Conservation (phyloP, 2,113 vertebrate genomes). For the Paraplagusia blochii region DNA sequence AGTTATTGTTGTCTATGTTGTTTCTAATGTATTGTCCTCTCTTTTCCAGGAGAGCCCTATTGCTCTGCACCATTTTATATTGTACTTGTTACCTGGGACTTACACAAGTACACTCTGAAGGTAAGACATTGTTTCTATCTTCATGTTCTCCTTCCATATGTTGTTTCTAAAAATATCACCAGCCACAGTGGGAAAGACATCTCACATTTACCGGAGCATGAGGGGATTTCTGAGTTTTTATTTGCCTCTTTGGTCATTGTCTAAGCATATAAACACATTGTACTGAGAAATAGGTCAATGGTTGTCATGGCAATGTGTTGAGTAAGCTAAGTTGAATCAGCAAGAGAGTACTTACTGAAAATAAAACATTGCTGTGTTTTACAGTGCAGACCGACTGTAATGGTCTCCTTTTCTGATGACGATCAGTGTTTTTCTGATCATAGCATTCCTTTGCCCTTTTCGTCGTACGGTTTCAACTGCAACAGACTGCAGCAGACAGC, state of each 20-base stretch:
- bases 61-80: constrained; percentile 88
- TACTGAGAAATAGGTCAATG: constrained; percentile 24
- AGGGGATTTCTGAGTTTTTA: constrained; percentile 22
- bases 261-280: constrained; percentile 44
- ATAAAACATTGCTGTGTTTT: background rate
- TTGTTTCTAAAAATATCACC: background rate
- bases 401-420: background rate
- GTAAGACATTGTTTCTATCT: constrained; percentile 72
- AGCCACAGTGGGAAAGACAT: background rate
- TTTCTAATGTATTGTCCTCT: constrained; percentile 43
- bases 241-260: constrained; percentile 34
- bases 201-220: constrained; percentile 13
- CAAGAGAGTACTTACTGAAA: constrained; percentile 8
- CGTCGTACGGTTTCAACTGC: background rate
- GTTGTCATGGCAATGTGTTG: constrained; percentile 44
- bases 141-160: constrained; percentile 3
- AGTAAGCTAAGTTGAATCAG: constrained; percentile 30
- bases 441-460: background rate
- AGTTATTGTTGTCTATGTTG: background rate
- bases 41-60: constrained; percentile 86
- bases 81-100: constrained; percentile 90
- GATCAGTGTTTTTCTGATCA: background rate
- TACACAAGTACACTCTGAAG: constrained; percentile 90
- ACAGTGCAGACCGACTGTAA: no score
- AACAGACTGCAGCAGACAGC: background rate